These are phyloP conservation scores for Pholis gunnellus DNA, from an alignment of 2,113 vertebrate species.

Conservation along the genomic window DNA sequence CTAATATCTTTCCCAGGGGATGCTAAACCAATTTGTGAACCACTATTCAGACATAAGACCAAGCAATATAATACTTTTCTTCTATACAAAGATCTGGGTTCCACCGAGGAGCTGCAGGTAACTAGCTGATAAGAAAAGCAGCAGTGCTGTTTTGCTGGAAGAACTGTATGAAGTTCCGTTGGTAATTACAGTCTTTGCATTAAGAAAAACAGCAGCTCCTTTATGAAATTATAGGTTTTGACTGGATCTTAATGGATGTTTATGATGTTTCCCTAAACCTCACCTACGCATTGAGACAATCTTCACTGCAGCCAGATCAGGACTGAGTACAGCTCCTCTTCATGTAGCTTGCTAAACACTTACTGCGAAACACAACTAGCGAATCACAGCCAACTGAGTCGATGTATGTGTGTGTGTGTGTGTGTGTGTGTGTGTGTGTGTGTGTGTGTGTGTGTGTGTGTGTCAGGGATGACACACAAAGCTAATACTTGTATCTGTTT, in stretches of 20 bases:
- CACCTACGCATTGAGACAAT: background rate
- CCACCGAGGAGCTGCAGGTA: background rate
- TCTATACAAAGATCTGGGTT: background rate
- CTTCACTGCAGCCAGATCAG: background rate
- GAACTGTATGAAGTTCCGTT: background rate
- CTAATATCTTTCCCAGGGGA: background rate
- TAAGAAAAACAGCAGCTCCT: background rate
- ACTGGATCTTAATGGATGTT: constrained; percentile 11
- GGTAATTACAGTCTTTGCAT: background rate
- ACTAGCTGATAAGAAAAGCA: background rate
- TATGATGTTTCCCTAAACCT: background rate
- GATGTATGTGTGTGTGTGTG: too few relatives aligned
- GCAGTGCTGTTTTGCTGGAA: background rate
- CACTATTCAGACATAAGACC: background rate
- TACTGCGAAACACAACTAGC: background rate
- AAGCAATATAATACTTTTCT: background rate
- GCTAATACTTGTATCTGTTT: too few relatives aligned
- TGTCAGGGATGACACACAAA: too few relatives aligned
- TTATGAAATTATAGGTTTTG: background rate
- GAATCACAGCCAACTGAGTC: too few relatives aligned
- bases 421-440: too few relatives aligned
- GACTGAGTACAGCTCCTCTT: background rate
- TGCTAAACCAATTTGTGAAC: background rate
- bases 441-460: too few relatives aligned
- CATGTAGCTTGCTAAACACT: background rate